Percentiles rank a stretch among this genome's conserved stretches.
Conservation (phyloP, 1,140 invertebrate species). For the Drosophila kurseongensis region DNA sequence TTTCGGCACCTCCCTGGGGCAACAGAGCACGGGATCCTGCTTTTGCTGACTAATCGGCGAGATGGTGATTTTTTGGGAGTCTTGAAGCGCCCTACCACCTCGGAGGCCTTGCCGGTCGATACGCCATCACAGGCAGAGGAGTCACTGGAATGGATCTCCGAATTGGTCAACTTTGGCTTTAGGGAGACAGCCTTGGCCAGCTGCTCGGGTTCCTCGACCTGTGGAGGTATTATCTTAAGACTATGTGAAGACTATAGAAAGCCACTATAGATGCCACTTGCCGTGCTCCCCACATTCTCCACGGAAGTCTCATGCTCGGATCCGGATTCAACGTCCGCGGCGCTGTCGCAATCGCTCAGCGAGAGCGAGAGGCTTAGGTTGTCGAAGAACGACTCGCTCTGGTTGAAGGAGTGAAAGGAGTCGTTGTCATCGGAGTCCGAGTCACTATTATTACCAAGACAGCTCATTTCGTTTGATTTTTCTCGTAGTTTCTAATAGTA, state of each 20-base stretch:
- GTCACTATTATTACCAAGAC: neutral
- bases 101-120: neutral
- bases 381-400: neutral
- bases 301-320: conserved; percentile 13
- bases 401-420: conserved; percentile 47
- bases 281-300: conserved; percentile 2
- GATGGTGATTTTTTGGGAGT: neutral
- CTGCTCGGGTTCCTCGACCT: neutral
- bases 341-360: conserved; percentile 1
- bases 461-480: conserved; percentile 25
- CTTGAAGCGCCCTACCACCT: conserved; percentile 7
- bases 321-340: neutral
- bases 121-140: conserved; percentile 10
- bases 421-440: conserved; percentile 24
- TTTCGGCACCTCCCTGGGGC: conserved; percentile 4
- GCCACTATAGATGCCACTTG: neutral
- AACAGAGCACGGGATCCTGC: neutral
- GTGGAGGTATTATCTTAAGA: neutral
- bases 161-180: neutral
- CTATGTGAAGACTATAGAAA: neutral
- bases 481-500: neutral
- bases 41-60: conserved; percentile 4
- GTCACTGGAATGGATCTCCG: conserved; percentile 3
- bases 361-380: conserved; percentile 3
- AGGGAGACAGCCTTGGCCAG: neutral